Base-by-base conservation (phyloP, 2,113 vertebrate genomes). In the Hemibagrus wyckioides region DNA sequence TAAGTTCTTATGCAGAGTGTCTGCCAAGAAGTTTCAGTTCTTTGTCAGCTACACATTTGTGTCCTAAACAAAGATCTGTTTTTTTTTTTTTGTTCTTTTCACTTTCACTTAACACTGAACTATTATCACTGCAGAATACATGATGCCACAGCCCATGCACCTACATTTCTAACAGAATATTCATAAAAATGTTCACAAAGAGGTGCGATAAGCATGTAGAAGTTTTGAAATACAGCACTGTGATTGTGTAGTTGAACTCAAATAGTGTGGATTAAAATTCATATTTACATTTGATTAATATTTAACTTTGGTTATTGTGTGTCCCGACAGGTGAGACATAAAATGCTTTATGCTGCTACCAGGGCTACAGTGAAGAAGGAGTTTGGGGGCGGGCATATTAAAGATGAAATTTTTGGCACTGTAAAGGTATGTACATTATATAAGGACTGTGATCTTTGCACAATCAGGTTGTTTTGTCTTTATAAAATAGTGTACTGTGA, bases 271-370 rank as follows among this genome's bases (percentile, higher is more conserved):
- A 30, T 17, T 39, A 21, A 48, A 65, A 39, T 61, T 80, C 6
- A 28, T 36, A 33, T 86, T 54, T 54, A 15, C 9, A 3, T 71
- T 11, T 9, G 30, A 21, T 41, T 76, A 41, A 41, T 81, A 39
- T 6, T 41, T 84, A 52, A 28, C 54, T 17, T 48, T 61, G 11
- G 3, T 85, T 82, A 19, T 50, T 84, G 9, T 89, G 0, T 88
- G 81, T 86, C 56, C 36, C 39, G 8, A 86, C 90, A 99, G 98
- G 97, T 99, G 93, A 96, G 97, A 88, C 96, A 98, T 30, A 99
- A 99, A 95, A 99, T 99, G 98, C 92, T 99, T 69, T 99, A 98
- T 90, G 98, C 98, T 89, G 98, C 98, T 91, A 99, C 98, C 75
- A 95, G 97, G 93, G 97, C 98, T 88, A 98, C 97, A 3, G 91